Conservation (phyloP, 2,888 invertebrate species). For the Drepanosiphum platanoidis region DNA sequence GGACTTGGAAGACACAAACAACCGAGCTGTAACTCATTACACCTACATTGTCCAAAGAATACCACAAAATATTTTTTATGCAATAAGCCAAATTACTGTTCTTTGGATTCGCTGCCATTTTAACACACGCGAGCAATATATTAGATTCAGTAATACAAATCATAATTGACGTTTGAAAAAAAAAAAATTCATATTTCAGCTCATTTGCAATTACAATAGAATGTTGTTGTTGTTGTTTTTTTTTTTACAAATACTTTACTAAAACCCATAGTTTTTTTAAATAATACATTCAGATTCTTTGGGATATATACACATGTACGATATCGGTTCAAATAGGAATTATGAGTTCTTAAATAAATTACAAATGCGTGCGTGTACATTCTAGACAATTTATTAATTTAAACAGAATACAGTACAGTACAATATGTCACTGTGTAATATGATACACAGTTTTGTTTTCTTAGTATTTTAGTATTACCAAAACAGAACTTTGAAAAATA, state of each 20-base stretch:
- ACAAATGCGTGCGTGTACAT: conserved; percentile 54
- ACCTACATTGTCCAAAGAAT: neutral
- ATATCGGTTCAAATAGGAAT: conserved; percentile 11
- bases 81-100: neutral
- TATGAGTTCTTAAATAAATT: conserved; percentile 8
- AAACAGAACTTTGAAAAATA: conserved; percentile 29
- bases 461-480: conserved; percentile 34
- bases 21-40: neutral
- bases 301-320: neutral
- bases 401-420: conserved; percentile 60
- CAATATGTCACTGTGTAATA: conserved; percentile 14
- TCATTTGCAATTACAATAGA: neutral
- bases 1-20: neutral
- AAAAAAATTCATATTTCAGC: neutral
- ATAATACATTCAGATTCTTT: neutral
- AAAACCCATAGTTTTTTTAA: neutral
- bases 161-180: neutral
- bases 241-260: neutral
- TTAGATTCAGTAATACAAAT: neutral
- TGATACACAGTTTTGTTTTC: conserved; percentile 28
- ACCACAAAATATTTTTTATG: neutral
- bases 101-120: neutral
- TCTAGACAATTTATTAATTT: conserved; percentile 60
- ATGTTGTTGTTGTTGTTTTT: neutral
- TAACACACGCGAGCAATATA: neutral